Base-by-base conservation (phyloP, 2,113 vertebrate species). In the Ammodytes dubius region DNA sequence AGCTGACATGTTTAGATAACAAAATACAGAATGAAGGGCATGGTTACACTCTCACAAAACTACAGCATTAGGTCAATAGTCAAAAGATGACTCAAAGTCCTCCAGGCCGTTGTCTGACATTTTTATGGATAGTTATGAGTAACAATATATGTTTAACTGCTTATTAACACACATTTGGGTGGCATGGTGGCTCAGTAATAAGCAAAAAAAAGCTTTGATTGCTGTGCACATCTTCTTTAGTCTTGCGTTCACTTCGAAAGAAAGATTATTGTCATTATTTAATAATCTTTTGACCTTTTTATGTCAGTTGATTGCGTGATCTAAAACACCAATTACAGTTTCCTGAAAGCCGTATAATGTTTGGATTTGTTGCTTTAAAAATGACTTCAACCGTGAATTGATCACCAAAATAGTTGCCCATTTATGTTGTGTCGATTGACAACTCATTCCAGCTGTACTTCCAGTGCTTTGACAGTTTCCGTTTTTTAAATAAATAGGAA, bases 1-100 rank as follows among this genome's bases (percentile, higher is more conserved):
- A 79, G 89, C 87, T 88, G 83, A 88, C 81, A 76, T 65, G 65
- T 64, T 77, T 45, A 87, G 88, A 90, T 72, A 47, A 72, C 69
- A 77, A 27, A 27, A 77, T 60, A 56, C 54, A 73, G 64, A 78
- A 83, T 70, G 57, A 87, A 69, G 79, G 83, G 69, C 71, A 80
- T 63, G 43, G 40, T 54, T 60, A 61, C 73, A 80, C 57, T 46
- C 27, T 43, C 19, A 46, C 27, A 72, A 66, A 74, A 68, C 47
- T 37, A 53, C 42, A 59, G 56, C 40, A 43, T 17, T 7, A 1
- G 58, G 50, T 61, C 64, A 47, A 60, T 35, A 59, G 50, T 53
- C 11, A 64, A 68, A 57, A 70, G 6, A 60, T 49, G 7, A 69
- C 52, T 56, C 14, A 46, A 64, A 12, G 6, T 58, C 53, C 46